Base-by-base conservation (phyloP, 2,888 invertebrate genomes). In the Sceliomorpha sp. region DNA sequence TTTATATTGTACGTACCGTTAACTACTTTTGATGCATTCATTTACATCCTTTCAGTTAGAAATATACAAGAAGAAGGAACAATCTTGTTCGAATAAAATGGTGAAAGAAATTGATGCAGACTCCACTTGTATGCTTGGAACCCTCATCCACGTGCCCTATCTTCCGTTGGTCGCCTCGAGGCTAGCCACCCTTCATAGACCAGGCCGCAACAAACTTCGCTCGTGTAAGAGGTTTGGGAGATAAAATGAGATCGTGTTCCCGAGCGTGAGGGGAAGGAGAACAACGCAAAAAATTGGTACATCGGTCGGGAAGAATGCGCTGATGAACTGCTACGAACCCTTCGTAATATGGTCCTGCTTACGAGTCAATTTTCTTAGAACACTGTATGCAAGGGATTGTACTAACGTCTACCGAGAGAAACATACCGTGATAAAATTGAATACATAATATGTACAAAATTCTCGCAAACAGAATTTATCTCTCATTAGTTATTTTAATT, bases 221-320 rank as follows among this genome's bases (percentile, higher is more conserved):
- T 84, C 84, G 79, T 86, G 82, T 84, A 84, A 85, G 83, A 83
- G 87, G 81, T 80, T 80, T 82, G 72, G 75, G 74, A 84, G 85
- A 88, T 86, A 87, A 88, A 87, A 85, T 83, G 84, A 86, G 87
- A 86, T 85, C 86, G 86, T 85, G 87, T 85, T 84, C 78, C 37
- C 36, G 70, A 64, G 24, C 67, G 40, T 36, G 70, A 75, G 79
- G 74, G 72, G 73, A 73, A 53, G 76, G 77, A 80, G 75, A 78
- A 66, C 76, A 71, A 72, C 75, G 73, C 78, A 83, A 83, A 84
- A 86, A 87, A 85, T 84, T 85, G 85, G 83, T 83, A 86, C 86
- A 85, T 84, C 81, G 82, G 70, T 75, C 78, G 77, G 69, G 78
- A 81, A 79, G 76, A 81, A 80, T 75, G 75, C 74, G 70, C 37